Base-by-base conservation (phyloP, 2,113 vertebrate species). In the Indicator maculatus region DNA sequence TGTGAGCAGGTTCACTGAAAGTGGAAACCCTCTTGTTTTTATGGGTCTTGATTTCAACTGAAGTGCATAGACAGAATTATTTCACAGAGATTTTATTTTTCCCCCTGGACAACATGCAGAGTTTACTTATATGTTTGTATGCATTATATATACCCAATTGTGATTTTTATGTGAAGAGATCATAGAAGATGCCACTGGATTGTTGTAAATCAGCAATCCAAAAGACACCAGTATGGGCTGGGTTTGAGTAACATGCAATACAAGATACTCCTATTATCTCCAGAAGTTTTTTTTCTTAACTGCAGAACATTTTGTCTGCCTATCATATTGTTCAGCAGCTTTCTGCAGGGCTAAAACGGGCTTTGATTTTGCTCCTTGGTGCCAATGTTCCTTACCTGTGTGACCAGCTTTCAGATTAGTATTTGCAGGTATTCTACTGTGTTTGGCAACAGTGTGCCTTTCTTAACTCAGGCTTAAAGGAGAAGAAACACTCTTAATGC, bases 21-120 rank as follows among this genome's bases (percentile, higher is more conserved):
- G 77, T 91, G 59, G 75, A 96, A 91, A 82, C 74, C 41, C 45
- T 76, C 45, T 96, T 95, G 52, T 61, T 86, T 95, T 67, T 78
- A 6, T 19, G 60, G 86, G 73, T 85, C 83, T 71, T 93, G 83
- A 86, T 94, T 95, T 94, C 92, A 96, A 88, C 52, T 69, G 52
- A 91, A 71, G 8, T 56, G 53, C 66, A 7, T 61, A 78, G 72
- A 61, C 71, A 86, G 79, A 90, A 84, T 59, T 53, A 39, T 87
- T 93, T 86, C 24, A 84, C 91, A 64, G 20, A 69, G 83, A 28
- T 95, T 96, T 53, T 94, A n/a, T 36, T 36, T 36, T 36, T 8
- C 36, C 16, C 41, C 63, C 83, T 88, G 61, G 79, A 95, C 55
- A 94, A 73, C 44, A 76, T 17, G 1, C 13, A 23, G 50, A 89